Percentiles rank a stretch among this genome's conserved stretches.
These are phyloP conservation scores for Blastobasis adustella DNA, from an alignment of 2,888 invertebrate species.

Conservation along the genomic window DNA sequence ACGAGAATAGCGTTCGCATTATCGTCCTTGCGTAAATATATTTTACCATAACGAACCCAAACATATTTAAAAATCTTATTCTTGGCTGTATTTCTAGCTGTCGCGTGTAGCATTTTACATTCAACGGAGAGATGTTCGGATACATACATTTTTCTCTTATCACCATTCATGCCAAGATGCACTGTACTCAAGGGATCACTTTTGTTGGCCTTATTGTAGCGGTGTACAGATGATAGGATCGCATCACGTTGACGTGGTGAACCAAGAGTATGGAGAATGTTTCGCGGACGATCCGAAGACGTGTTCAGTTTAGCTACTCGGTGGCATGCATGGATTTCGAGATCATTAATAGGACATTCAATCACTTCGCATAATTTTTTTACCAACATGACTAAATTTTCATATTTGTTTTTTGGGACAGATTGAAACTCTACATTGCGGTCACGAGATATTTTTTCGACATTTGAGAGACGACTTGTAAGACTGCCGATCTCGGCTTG, in stretches of 20 bases:
- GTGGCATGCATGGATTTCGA: too few relatives aligned
- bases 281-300: too few relatives aligned
- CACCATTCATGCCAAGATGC: too few relatives aligned
- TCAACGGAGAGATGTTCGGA: slow-evolving; percentile 7
- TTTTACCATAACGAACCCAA: slow-evolving; percentile 3
- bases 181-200: too few relatives aligned
- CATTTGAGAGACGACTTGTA: not conserved
- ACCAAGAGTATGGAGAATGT: too few relatives aligned
- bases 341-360: not conserved
- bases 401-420: slow-evolving; percentile 10
- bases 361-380: slow-evolving; percentile 8
- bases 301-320: too few relatives aligned
- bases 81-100: not conserved
- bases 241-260: too few relatives aligned
- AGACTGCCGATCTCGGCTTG: slow-evolving; percentile 3
- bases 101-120: slow-evolving; percentile 1
- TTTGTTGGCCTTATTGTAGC: too few relatives aligned
- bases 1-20: not conserved
- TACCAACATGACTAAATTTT: slow-evolving; percentile 8
- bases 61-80: not conserved
- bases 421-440: slow-evolving; percentile 11
- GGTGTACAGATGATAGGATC: too few relatives aligned
- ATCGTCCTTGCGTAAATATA: slow-evolving; percentile 1
- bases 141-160: not conserved
- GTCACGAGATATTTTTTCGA: slow-evolving; percentile 11